Base-by-base conservation (phyloP, 2,888 invertebrate genomes). In the Axea sp. region DNA sequence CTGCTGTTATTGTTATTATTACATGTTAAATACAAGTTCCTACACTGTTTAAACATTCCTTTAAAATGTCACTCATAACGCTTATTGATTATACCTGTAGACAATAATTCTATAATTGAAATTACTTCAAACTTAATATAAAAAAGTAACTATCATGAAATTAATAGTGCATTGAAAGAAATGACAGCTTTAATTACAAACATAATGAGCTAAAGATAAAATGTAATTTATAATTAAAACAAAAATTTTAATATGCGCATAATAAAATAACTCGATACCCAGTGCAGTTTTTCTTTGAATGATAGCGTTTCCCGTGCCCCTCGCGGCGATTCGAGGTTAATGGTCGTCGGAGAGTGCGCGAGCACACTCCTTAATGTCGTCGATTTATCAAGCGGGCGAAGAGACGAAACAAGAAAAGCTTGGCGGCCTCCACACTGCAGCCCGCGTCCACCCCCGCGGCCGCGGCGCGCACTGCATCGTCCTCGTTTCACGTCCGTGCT, bases 331-430 rank as follows among this genome's bases (percentile, higher is more conserved):
- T 77, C 75, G 78, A 73, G 76, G 77, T 77, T 77, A 77, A 78
- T 78, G 77, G 78, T 76, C 65, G 72, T 69, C 72, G 62, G 68
- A 45, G 73, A 51, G 71, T 30, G 71, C 59, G 59, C 60, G 39
- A 49, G 74, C 68, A 26, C 65, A 31, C 68, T 73, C 55, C 77
- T 81, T 81, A 80, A 82, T 80, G 80, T 78, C 76, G 76, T 62
- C 80, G 77, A 78, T 80, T 80, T 76, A 79, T 80, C 80, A 80
- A 79, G 73, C 77, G 60, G 65, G 39, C 75, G 76, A 78, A 73
- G 79, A 78, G 76, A 79, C 76, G 77, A 80, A 81, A 80, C 77
- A 76, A 80, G 79, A 78, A 76, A 78, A 77, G 75, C 77, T 76
- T 67, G 75, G 62, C 71, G 74, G 53, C 59, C 51, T 49, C 59